Base-by-base conservation (phyloP, 2,113 vertebrate species). In the Hemichromis elongatus region DNA sequence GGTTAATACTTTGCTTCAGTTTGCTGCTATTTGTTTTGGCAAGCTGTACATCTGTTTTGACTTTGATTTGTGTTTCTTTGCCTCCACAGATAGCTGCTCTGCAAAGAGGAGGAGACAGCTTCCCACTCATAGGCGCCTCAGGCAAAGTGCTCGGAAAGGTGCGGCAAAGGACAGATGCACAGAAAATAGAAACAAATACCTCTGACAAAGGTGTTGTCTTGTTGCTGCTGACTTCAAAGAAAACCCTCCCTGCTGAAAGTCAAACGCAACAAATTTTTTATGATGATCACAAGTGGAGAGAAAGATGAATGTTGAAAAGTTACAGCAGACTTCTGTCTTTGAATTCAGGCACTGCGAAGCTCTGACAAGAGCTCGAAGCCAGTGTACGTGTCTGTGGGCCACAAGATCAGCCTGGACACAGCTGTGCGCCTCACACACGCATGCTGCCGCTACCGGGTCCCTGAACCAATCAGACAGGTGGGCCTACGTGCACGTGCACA, bases 401-500 rank as follows among this genome's bases (percentile, higher is more conserved):
- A 99, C 94, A 96, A 92, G 77, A 96, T 97, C 83, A 96, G 96
- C 63, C 95, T 99, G 94, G 96, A 93, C 88, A 94, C 97, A 0
- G 97, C 98, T 0, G 96, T 97, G 68, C 94, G 88, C 7, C 96
- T 99, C 4, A 97, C 97, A 66, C 92, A 84, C 14, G 73, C 92
- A 91, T 99, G 98, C 96, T 98, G 97, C 94, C 95, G 92, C 5
- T 97, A 96, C 95, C 95, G 98, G 8, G 77, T 97, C 73, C 98
- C 98, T 0, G 98, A 99, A 95, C 98, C 98, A 37, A 97, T 98
- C 95, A 96, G 97, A 56, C 98, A 99, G 98, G 98, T 98, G 92
- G 26, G 28, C 37, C 59, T 37, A 35, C 0, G 19, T 73, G 33
- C 40, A 52, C 77, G 79, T 80, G 59, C 68, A 81, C 56, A 61